Base-by-base conservation (phyloP, 2,797 vertebrate species). In the Oophaga sylvatica region DNA sequence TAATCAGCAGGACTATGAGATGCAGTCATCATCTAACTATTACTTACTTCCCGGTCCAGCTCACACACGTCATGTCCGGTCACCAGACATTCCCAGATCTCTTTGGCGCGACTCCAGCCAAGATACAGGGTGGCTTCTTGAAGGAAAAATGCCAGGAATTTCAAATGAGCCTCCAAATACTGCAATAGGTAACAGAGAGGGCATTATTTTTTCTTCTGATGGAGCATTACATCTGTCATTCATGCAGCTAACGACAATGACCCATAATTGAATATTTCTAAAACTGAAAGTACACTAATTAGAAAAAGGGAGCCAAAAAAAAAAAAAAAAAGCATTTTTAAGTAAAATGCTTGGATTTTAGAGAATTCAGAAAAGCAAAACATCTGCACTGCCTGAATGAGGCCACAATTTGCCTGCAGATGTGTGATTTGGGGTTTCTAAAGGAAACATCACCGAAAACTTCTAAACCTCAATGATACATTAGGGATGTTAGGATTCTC, bases 91-190 rank as follows among this genome's bases (percentile, higher is more conserved):
- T 99, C 98, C 98, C 98, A 99, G 88, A 99, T 96, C 93, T 99
- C 98, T 90, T 97, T 98, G 93, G 98, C 98, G 90, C 98, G 94
- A 94, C 98, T 99, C 98, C 98, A 99, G 82, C 98, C 97, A 91
- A 99, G 96, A 93, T 99, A 99, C 41, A 99, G 94, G 82, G 97
- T 99, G 91, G 98, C 98, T 94, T 99, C 98, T 96, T 99, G 98
- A 84, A 99, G 96, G 94, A 99, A 99, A 95, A 99, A 99, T 2
- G 98, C 98, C 93, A 99, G 95, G 95, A 99, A 99, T 93, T 97
- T 98, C 93, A 99, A 95, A 93, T 99, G 98, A 89, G 96, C 95
- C 91, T 99, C 98, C 94, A 99, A 96, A 94, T 99, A 99, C 98
- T 99, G 92, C 90, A 91, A 91, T 92, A 92, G 71, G 73, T 92